A percentile compares a stretch with the other conserved stretches of the same genome.
phyloP scores from a whole-genome alignment of 2,888 invertebrate genomes.

The Agapostemon virescens region DNA sequence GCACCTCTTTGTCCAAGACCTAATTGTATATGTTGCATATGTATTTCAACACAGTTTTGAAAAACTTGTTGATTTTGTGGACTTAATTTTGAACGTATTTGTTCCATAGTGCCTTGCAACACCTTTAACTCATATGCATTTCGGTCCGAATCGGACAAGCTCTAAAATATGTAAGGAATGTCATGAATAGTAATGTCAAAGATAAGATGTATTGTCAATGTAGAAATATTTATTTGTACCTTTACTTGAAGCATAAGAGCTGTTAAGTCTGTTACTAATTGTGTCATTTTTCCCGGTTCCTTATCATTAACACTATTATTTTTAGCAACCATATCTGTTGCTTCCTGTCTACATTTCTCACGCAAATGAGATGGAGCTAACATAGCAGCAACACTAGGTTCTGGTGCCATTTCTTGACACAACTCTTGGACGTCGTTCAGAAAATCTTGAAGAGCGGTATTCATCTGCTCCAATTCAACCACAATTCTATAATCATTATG shows the following conservation, averaged over 20 bases:
- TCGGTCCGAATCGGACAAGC: conserved; percentile 88
- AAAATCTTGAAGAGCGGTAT: conserved; percentile 92
- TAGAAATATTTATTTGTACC: conserved; percentile 76
- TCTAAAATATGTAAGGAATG: conserved; percentile 77
- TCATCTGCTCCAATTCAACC: conserved; percentile 94
- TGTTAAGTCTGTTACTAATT: conserved; percentile 92
- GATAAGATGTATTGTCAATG: conserved; percentile 10
- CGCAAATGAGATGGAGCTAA: conserved; percentile 93
- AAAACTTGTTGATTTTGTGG: conserved; percentile 89
- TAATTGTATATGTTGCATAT: conserved; percentile 93
- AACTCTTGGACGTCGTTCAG: conserved; percentile 91
- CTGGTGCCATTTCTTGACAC: conserved; percentile 93
- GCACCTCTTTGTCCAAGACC: conserved; percentile 82
- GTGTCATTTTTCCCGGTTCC: conserved; percentile 85
- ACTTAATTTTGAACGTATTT: conserved; percentile 90
- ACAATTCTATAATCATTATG: conserved; percentile 80
- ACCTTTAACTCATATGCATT: conserved; percentile 95
- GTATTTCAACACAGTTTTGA: conserved; percentile 94
- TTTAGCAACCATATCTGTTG: conserved; percentile 89
- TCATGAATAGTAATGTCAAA: conserved; percentile 9
- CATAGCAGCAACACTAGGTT: conserved; percentile 92
- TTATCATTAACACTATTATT: conserved; percentile 85
- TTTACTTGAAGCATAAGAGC: conserved; percentile 94
- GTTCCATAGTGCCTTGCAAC: conserved; percentile 94
- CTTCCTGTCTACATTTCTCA: conserved; percentile 93